phyloP scores from a whole-genome alignment of 1,140 invertebrate genomes.

The Zaprionus ghesquierei region DNA sequence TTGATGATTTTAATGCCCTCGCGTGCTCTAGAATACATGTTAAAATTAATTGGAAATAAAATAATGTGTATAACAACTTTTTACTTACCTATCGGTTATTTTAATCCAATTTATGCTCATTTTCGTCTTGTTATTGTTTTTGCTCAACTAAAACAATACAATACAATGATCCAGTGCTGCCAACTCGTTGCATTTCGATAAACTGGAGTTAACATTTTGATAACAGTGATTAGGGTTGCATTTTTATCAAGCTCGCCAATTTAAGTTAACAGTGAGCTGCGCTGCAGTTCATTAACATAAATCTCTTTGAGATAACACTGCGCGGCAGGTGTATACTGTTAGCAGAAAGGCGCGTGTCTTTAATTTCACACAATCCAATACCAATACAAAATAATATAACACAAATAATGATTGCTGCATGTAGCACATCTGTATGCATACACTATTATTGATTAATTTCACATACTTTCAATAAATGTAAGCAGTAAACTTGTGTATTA shows the following conservation, averaged over 20 bases:
- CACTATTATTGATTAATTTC: not conserved
- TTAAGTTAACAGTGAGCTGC: not conserved
- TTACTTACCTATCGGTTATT: conserved; percentile 74
- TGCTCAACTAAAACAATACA: conserved; percentile 3
- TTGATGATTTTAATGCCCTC: conserved; percentile 83
- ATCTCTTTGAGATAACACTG: not conserved
- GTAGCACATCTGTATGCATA: too few relatives aligned
- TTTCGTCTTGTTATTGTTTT: not conserved
- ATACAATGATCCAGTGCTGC: conserved; percentile 3
- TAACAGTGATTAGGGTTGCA: not conserved
- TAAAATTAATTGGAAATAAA: not conserved
- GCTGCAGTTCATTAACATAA: not conserved
- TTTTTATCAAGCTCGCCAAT: not conserved
- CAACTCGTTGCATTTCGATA: not conserved
- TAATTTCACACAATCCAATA: not conserved
- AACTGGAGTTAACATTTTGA: not conserved
- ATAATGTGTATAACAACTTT: not conserved
- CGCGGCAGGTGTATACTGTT: not conserved
- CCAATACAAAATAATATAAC: not conserved
- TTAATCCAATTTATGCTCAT: conserved; percentile 82
- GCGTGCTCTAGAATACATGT: conserved; percentile 55
- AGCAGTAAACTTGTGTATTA: not conserved
- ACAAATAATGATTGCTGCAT: not conserved
- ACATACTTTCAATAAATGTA: too few relatives aligned
- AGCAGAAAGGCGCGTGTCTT: not conserved